phyloP scores from a whole-genome alignment of 2,797 vertebrate species.

The Lutjanus argentimaculatus region DNA sequence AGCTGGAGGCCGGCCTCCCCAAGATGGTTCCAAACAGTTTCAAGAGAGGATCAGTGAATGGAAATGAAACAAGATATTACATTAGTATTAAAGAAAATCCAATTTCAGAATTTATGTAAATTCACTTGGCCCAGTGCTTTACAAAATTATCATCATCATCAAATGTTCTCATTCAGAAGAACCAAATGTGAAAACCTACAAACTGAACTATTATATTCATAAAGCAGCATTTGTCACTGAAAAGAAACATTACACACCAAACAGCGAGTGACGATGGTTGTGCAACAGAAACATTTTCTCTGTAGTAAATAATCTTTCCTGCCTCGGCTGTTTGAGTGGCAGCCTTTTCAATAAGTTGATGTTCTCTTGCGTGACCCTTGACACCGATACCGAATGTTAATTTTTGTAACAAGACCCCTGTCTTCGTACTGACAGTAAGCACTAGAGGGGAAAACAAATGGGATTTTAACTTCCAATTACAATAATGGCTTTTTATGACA shows the following conservation, averaged over 20 bases:
- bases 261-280: conserved; percentile 5
- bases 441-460: conserved; percentile 78
- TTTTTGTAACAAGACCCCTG: conserved; percentile 73
- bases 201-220: conserved; percentile 19
- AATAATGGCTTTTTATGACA: conserved; percentile 82
- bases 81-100: not conserved
- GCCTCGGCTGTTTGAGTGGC: conserved; percentile 63
- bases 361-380: conserved; percentile 70
- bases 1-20: no score
- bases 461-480: conserved; percentile 84
- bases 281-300: conserved; percentile 29
- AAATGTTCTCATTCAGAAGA: conserved; percentile 11
- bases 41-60: no score
- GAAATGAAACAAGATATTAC: no score
- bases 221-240: conserved; percentile 24
- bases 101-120: not conserved
- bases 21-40: no score
- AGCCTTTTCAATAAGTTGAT: conserved; percentile 69
- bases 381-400: conserved; percentile 75
- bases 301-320: conserved; percentile 49
- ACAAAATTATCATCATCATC: not conserved
- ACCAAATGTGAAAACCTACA: conserved; percentile 18
- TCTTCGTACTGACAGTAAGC: conserved; percentile 71
- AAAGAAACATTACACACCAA: conserved; percentile 23
- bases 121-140: not conserved